Base-by-base conservation (phyloP, 2,888 invertebrate genomes). In the Glyphotaelius pellucidus region DNA sequence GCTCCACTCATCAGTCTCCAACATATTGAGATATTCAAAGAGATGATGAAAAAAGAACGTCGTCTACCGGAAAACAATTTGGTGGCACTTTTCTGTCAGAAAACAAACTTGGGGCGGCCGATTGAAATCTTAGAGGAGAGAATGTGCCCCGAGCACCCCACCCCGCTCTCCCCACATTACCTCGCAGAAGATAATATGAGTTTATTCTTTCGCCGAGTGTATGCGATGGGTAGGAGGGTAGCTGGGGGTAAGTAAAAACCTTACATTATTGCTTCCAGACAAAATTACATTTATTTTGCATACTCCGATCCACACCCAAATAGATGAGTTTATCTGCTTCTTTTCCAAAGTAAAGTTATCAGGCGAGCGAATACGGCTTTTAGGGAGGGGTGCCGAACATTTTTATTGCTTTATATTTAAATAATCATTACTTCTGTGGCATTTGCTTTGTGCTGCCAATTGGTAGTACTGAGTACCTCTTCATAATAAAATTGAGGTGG, bases 281-380 rank as follows among this genome's bases (percentile, higher is more conserved):
- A 92, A 93, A 93, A 93, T 93, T 93, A 93, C 93, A 93, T 93
- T 93, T 93, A 93, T 93, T 93, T 93, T 93, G 93, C 93, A 93
- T 93, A 93, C 92, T 92, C 91, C 93, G 90, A 92, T 93, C 93
- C 93, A 92, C 93, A 92, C 93, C 93, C 92, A 92, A 93, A 93
- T 92, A 93, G 92, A 93, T 91, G 93, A 93, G 92, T 93, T 92
- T 93, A 91, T 93, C 92, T 92, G 91, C 91, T 91, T 92, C 93
- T 92, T 93, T 92, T 92, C 90, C 86, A 92, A 93, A 93, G 93
- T 92, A 93, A 93, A 93, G 92, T 92, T 93, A 93, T 93, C 93
- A 93, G 90, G 89, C 90, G 84, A 92, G 90, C 88, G 92, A 81
- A 90, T 91, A 79, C 91, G 84, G 89, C 80, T n/a, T 31, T 85